Evolutionary conservation across 1,140 invertebrate genomes (phyloP).

Genomic region (Bombus confusus): DNA sequence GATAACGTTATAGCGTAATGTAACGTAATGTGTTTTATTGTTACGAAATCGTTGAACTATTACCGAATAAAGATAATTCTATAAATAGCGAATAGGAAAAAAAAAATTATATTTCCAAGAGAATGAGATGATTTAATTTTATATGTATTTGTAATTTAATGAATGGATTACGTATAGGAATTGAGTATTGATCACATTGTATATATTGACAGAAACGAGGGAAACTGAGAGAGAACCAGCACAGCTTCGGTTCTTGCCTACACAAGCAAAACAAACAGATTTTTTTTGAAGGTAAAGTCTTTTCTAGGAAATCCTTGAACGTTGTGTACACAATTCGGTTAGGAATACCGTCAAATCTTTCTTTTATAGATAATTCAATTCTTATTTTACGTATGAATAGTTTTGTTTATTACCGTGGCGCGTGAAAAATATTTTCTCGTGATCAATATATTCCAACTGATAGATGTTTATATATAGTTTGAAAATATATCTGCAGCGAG

Average conservation of each 20-base stretch:
- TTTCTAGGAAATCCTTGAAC: background rate
- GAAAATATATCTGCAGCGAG: no score
- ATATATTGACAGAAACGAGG: background rate
- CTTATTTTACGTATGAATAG: background rate
- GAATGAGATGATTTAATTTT: background rate
- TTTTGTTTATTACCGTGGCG: rapidly evolving
- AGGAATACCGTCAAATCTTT: no score
- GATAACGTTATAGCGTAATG: background rate
- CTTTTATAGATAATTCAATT: background rate
- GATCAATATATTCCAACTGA: no score
- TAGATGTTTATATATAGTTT: no score
- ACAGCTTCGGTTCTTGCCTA: background rate
- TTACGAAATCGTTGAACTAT: background rate
- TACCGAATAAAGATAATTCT: background rate
- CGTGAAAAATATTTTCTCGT: no score
- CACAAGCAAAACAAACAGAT: background rate
- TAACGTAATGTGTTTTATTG: background rate
- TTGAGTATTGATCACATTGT: conserved; percentile 21
- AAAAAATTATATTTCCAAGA: no score
- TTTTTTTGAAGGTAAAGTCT: background rate
- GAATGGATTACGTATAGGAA: background rate
- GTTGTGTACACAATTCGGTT: background rate
- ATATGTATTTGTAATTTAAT: background rate
- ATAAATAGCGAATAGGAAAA: no score
- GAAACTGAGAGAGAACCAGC: background rate